Percentiles rank a stretch among this genome's conserved stretches.
phyloP scores from a whole-genome alignment of 2,888 invertebrate genomes.

The Zygogramma bicolorata region DNA sequence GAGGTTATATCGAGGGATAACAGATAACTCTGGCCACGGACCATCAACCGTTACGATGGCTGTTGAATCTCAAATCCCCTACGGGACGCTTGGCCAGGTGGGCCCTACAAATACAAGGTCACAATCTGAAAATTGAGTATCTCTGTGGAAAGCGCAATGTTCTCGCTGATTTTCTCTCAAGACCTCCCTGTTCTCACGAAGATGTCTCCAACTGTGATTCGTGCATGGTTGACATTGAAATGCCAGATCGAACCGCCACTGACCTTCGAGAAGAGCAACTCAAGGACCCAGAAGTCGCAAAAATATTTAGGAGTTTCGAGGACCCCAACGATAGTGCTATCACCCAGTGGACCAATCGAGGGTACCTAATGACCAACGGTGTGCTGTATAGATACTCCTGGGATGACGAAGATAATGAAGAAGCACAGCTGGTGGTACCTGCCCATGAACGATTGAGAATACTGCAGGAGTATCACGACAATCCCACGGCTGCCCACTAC shows the following conservation, averaged over 20 bases:
- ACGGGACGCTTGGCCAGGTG: constrained; percentile 63
- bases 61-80: too few species aligned
- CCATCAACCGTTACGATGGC: too few species aligned
- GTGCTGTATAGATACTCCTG: too few species aligned
- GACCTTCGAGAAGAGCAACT: background rate
- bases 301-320: background rate
- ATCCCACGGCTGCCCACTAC: too few species aligned
- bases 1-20: too few species aligned
- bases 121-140: constrained; percentile 59
- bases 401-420: too few species aligned
- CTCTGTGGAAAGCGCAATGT: constrained; percentile 58
- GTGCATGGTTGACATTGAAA: constrained; percentile 8
- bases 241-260: background rate
- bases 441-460: too few species aligned
- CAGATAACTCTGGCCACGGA: too few species aligned
- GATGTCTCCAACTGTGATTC: background rate
- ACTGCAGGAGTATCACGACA: too few species aligned
- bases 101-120: constrained; percentile 62
- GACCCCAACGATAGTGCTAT: too few species aligned
- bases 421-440: too few species aligned
- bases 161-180: constrained; percentile 59
- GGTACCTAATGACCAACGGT: constrained; percentile 17
- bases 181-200: constrained; percentile 48
- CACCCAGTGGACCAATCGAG: background rate
- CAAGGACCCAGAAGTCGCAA: background rate